Percentiles rank a stretch among this genome's conserved stretches.
Evolutionary conservation across 2,113 vertebrate genomes (phyloP).

Genomic region (Tychaedon coryphoeus): DNA sequence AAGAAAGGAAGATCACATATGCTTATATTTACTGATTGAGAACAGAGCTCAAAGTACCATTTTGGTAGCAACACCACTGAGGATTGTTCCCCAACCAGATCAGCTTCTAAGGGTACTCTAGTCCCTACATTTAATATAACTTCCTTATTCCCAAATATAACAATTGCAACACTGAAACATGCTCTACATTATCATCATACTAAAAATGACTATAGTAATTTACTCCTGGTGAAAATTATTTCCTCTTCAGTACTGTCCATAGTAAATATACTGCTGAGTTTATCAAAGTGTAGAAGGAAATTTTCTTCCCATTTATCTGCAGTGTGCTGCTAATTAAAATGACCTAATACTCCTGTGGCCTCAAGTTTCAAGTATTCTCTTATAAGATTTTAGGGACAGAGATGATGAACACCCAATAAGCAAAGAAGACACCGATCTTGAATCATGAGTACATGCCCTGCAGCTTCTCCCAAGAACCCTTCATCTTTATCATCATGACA

Average conservation of each 20-base stretch:
- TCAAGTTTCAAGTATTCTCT: not conserved
- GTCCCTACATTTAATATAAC: not conserved
- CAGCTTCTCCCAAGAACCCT: not conserved
- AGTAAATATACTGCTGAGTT: not conserved
- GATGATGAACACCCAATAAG: not conserved
- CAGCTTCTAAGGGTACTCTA: not conserved
- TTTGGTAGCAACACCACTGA: not conserved
- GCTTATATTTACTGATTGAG: not conserved
- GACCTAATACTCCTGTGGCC: not conserved
- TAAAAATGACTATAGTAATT: not conserved
- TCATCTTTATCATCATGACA: not conserved
- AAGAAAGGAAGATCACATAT: not conserved
- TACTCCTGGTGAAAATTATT: not conserved
- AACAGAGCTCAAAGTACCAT: not conserved
- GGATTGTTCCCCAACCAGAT: not conserved
- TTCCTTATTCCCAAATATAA: not conserved
- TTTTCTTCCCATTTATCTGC: not conserved
- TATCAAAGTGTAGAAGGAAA: not conserved
- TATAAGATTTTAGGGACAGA: not conserved
- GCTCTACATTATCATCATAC: not conserved
- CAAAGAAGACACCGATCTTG: not conserved
- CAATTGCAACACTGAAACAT: not conserved
- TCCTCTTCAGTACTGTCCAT: not conserved
- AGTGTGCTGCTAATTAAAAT: not conserved
- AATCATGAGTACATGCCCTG: not conserved